phyloP scores from a whole-genome alignment of 2,797 vertebrate species.

The Schizothorax lantsangensis region DNA sequence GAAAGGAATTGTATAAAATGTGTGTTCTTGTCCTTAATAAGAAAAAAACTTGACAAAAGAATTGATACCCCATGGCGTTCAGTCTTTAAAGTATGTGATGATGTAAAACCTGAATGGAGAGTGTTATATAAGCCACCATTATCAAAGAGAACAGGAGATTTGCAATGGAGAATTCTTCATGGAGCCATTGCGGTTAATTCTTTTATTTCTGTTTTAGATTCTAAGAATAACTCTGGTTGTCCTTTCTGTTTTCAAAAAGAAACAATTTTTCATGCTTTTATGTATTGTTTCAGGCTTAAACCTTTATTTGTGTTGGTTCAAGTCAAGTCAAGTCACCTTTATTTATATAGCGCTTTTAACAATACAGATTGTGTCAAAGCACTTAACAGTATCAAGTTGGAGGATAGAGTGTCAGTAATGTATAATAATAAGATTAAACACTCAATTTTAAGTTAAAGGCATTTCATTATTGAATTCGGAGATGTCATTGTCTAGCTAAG shows the following conservation, averaged over 20 bases:
- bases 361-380: too few species aligned
- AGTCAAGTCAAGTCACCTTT: too few species aligned
- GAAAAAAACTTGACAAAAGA: not conserved
- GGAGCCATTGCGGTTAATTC: not conserved
- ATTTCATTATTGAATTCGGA: too few species aligned
- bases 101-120: constrained; percentile 16
- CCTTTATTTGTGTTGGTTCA: not conserved
- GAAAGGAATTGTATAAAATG: not conserved
- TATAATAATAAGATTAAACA: too few species aligned
- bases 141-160: not conserved
- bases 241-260: not conserved
- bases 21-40: not conserved
- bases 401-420: too few species aligned
- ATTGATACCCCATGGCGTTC: not conserved
- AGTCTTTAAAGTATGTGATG: not conserved
- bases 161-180: not conserved
- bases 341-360: too few species aligned
- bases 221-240: not conserved
- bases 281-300: not conserved
- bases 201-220: not conserved
- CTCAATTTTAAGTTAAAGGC: too few species aligned
- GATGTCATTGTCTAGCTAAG: too few species aligned
- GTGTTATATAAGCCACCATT: not conserved
- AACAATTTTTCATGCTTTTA: constrained; percentile 1
- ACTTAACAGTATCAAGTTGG: too few species aligned